Percentiles rank a stretch among this genome's conserved stretches.
Conservation (phyloP, 1,140 invertebrate genomes). For the Arion vulgaris region DNA sequence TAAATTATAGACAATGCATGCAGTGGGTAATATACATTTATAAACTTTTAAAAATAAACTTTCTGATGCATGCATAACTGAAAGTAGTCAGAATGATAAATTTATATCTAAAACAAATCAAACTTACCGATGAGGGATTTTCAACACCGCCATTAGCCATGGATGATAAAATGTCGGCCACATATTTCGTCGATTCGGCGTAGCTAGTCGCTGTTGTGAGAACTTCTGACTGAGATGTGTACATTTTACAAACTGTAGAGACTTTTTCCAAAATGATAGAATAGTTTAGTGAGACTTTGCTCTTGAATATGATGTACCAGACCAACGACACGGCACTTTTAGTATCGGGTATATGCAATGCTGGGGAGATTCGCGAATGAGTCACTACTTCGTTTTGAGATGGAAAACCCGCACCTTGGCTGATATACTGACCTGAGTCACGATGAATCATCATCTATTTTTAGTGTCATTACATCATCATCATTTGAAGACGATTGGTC, state of each 20-base stretch:
- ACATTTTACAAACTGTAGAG: constrained; percentile 20
- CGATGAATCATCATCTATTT: constrained; percentile 53
- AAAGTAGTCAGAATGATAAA: too few species aligned
- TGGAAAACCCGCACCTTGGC: constrained; percentile 49
- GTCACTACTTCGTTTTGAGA: constrained; percentile 45
- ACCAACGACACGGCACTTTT: constrained; percentile 37
- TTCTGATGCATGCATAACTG: too few species aligned
- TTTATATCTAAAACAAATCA: too few species aligned
- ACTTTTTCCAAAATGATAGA: constrained; percentile 17
- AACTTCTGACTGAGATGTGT: constrained; percentile 41
- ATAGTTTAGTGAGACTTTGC: too few species aligned
- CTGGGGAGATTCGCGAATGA: constrained; percentile 45
- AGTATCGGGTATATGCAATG: constrained; percentile 30
- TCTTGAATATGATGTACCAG: constrained; percentile 32
- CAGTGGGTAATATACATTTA: too few species aligned
- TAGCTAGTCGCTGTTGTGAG: constrained; percentile 45
- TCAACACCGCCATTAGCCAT: constrained; percentile 61
- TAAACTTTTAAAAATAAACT: too few species aligned
- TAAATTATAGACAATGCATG: too few species aligned
- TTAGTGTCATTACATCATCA: constrained; percentile 53
- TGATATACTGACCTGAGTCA: constrained; percentile 48
- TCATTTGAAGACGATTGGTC: not conserved
- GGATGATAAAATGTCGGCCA: constrained; percentile 63
- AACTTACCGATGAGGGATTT: constrained; percentile 48
- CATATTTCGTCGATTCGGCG: constrained; percentile 63